Percentiles rank a stretch among this genome's conserved stretches.
Evolutionary conservation across 2,113 vertebrate genomes (phyloP).

Genomic region (mouse (Mus musculus)): DNA sequence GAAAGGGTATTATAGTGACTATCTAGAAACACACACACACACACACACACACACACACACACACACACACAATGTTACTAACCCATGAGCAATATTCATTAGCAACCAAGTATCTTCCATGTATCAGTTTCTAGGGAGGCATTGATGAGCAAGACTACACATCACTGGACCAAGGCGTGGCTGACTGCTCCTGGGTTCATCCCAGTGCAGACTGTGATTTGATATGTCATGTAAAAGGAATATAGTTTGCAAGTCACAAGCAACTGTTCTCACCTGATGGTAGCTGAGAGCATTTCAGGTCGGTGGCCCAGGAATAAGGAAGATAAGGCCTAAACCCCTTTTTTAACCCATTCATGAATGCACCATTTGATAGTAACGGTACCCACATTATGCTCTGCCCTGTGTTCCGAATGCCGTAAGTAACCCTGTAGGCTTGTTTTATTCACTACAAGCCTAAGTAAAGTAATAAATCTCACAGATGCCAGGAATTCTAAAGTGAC

Average conservation of each 20-base stretch:
- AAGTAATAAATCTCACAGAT: slow-evolving; percentile 51
- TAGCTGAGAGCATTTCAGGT: not conserved
- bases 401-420: slow-evolving; percentile 20
- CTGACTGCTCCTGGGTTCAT: not conserved
- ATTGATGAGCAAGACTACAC: not conserved
- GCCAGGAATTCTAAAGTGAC: slow-evolving; percentile 32
- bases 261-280: not conserved
- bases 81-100: not conserved
- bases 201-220: not conserved
- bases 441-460: slow-evolving; percentile 8
- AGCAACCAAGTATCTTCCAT: not conserved
- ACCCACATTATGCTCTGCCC: not conserved
- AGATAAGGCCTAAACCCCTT: not conserved
- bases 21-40: not conserved
- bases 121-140: not conserved
- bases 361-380: not conserved
- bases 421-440: slow-evolving; percentile 24
- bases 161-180: not conserved
- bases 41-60: not conserved
- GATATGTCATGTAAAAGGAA: not conserved
- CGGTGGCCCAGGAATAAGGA: not conserved
- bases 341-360: not conserved
- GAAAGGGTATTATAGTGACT: not conserved
- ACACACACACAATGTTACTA: not conserved
- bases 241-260: not conserved